phyloP scores from a whole-genome alignment of 2,113 vertebrate genomes.

The Microtus ochrogaster region DNA sequence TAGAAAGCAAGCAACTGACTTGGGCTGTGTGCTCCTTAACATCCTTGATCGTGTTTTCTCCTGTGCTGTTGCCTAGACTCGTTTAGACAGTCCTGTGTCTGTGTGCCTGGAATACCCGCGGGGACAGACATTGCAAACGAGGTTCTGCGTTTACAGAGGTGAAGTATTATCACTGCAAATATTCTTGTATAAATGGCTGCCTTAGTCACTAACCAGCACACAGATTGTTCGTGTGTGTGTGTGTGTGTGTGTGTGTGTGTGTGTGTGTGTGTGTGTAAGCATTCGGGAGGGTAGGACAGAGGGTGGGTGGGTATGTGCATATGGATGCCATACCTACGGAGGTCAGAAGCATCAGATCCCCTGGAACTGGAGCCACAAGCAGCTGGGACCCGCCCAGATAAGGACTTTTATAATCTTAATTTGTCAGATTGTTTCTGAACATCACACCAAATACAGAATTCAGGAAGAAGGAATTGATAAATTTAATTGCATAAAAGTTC shows the following conservation, averaged over 20 bases:
- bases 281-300: background rate
- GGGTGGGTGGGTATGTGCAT: background rate
- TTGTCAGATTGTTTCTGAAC: background rate
- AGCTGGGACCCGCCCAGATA: background rate
- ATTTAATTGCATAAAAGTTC: background rate
- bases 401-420: background rate
- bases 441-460: background rate
- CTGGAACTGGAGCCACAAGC: no score
- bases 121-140: slow-evolving; percentile 93
- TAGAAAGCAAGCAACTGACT: background rate
- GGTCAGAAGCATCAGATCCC: background rate
- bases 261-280: no score
- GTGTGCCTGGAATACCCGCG: slow-evolving; percentile 88
- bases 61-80: slow-evolving; percentile 82
- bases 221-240: background rate
- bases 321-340: no score
- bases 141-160: slow-evolving; percentile 94
- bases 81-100: slow-evolving; percentile 88
- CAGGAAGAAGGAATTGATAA: background rate
- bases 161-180: slow-evolving; percentile 48
- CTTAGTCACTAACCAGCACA: background rate
- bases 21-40: background rate
- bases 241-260: background rate
- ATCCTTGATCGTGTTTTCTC: background rate
- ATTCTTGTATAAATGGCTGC: background rate